These are phyloP conservation scores for Calosoma granatense DNA, from an alignment of 1,140 invertebrate genomes.

Conservation along the genomic window DNA sequence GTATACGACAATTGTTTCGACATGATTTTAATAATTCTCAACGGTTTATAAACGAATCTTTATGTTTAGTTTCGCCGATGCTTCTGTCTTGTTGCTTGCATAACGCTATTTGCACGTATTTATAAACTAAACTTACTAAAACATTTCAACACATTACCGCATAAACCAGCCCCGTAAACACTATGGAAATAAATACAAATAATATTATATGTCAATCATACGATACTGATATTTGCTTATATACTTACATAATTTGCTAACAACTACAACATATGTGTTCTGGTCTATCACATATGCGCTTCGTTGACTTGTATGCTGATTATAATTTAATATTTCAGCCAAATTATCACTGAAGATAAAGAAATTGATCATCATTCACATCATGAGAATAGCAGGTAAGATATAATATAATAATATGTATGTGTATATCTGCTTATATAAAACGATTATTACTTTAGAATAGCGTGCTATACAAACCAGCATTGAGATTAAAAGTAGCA, in stretches of 20 bases:
- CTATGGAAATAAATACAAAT: neutral
- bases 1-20: too few species aligned
- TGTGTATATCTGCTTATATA: neutral
- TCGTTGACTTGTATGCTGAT: too few species aligned
- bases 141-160: neutral
- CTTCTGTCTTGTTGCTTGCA: constrained; percentile 6
- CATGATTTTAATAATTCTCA: too few species aligned
- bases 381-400: constrained; percentile 45
- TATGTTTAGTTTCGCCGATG: neutral
- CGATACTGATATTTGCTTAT: too few species aligned
- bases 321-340: too few species aligned
- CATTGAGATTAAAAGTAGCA: neutral
- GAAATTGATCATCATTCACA: constrained; percentile 44
- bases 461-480: too few species aligned
- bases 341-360: constrained; percentile 53
- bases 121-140: neutral
- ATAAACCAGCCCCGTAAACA: neutral
- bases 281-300: too few species aligned
- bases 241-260: too few species aligned
- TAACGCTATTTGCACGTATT: neutral
- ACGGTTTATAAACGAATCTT: too few species aligned
- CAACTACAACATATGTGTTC: too few species aligned
- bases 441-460: too few species aligned
- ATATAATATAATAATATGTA: constrained; percentile 15
- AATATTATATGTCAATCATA: neutral